Evolutionary conservation across 2,113 vertebrate genomes (phyloP).

Genomic region (Centropus unirufus): DNA sequence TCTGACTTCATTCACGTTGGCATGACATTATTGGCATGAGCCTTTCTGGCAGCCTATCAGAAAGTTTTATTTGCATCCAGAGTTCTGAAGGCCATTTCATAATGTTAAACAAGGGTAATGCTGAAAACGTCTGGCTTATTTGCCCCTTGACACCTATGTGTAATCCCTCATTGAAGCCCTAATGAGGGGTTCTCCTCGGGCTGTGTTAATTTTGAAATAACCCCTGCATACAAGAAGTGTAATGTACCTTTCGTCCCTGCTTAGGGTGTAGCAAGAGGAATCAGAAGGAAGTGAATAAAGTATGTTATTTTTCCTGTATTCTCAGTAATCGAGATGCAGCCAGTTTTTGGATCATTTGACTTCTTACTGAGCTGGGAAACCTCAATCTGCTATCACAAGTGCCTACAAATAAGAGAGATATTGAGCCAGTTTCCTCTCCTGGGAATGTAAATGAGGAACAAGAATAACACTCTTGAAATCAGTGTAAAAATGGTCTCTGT

Average conservation of each 20-base stretch:
- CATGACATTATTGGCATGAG: constrained; percentile 13
- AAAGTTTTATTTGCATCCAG: constrained; percentile 40
- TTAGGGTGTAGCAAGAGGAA: background rate
- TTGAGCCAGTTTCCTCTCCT: background rate
- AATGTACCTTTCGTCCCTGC: background rate
- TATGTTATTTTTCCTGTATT: constrained; percentile 10
- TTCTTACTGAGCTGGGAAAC: constrained; percentile 47
- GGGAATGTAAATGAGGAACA: constrained; percentile 41
- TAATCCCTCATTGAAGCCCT: constrained; percentile 22
- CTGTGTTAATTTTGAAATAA: background rate
- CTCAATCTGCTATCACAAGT: constrained; percentile 44
- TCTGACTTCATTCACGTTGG: background rate
- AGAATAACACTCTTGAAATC: background rate
- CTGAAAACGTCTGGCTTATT: background rate
- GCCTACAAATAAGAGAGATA: constrained; percentile 41
- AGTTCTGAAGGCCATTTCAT: constrained; percentile 35
- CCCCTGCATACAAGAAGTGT: background rate
- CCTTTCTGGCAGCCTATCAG: background rate
- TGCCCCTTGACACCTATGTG: constrained; percentile 32
- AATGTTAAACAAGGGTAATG: background rate
- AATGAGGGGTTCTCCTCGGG: background rate
- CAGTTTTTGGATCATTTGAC: constrained; percentile 42
- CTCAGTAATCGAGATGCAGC: background rate
- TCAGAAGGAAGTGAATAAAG: constrained; percentile 10
- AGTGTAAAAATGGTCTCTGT: background rate